Evolutionary conservation across 2,888 invertebrate species (phyloP).

Genomic region (Agrenia bidenticulata): DNA sequence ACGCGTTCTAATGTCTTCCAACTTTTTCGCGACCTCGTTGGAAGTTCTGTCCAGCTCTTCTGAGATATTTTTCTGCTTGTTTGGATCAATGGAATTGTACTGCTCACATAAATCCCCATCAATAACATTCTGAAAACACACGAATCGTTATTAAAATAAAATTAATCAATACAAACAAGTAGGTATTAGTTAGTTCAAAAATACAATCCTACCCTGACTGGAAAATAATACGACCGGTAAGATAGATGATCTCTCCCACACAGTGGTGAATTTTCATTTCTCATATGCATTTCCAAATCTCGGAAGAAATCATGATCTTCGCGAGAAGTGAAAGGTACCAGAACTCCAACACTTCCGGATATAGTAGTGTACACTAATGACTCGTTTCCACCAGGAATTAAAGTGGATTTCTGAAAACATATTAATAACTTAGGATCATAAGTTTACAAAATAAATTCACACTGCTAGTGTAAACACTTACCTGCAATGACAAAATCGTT

Average conservation of each 20-base stretch:
- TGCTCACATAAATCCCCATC: conserved; percentile 99
- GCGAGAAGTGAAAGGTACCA: conserved; percentile 90
- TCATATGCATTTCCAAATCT: conserved; percentile 99
- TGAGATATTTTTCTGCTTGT: conserved; percentile 92
- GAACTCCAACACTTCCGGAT: conserved; percentile 86
- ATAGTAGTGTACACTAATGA: conserved; percentile 94
- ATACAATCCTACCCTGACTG: conserved; percentile 73
- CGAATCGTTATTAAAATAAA: conserved; percentile 2
- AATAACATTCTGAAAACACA: conserved; percentile 79
- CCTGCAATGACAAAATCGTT: conserved; percentile 87
- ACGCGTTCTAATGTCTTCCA: conserved; percentile 97
- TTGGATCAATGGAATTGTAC: conserved; percentile 90
- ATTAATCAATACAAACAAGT: conserved; percentile 5
- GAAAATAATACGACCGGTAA: conserved; percentile 95
- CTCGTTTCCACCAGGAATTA: conserved; percentile 97
- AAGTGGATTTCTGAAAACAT: conserved; percentile 79
- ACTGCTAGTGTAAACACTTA: conserved; percentile 36
- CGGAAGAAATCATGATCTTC: conserved; percentile 99
- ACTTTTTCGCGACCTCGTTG: conserved; percentile 95
- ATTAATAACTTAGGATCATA: conserved; percentile 20
- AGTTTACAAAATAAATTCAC: conserved; percentile 1
- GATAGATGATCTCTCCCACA: conserved; percentile 97
- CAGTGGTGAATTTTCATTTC: conserved; percentile 92
- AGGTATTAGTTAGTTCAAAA: not conserved
- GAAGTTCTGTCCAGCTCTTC: conserved; percentile 92